Evolutionary conservation across 1,140 invertebrate genomes (phyloP), one percentile per base, ranked within the genome.

Genomic region (Meloidogyne floridensis): DNA sequence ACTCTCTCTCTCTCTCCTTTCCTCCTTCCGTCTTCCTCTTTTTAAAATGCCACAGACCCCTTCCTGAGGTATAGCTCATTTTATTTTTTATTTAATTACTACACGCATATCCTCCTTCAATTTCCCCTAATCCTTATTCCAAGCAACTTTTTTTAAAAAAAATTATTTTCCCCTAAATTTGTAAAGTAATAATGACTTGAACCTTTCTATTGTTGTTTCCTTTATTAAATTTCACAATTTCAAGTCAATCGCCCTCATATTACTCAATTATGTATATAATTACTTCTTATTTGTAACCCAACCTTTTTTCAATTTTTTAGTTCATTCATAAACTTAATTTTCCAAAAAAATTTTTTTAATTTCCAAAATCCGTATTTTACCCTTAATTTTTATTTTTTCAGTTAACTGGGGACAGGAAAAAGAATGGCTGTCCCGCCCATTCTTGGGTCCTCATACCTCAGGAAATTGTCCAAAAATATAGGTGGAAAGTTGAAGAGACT

Each of bases 401-500:
- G 59, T 65, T 65, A n/a, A 15, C n/a, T 65, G n/a, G 15, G 59
- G 59, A n/a, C 15, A n/a, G 4, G 32, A 65, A 5, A 47, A 8
- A 47, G 4, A 59, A 59, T 65, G 59, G 59, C 59, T 65, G 77
- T 81, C 10, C 20, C 72, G 32, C 80, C 80, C 53, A 81, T 81
- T 47, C 65, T 81, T 51, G 80, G 80, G 13, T 47, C 43, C 11
- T 15, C 77, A 4, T 56, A 77, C 75, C 65, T 81, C 73, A 70
- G 65, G 8, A 81, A 81, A 77, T 59, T 71, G 53, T 77, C 65
- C 20, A 81, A 56, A 15, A 56, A 80, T 73, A 54, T 81, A 9
- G 75, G 81, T 43, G 80, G 80, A 10, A 80, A 75, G 18, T 51
- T 83, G 15, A 83, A 82, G n/a, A 83, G 83, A 47, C 47, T 82